A percentile compares a stretch with the other conserved stretches of the same genome.
Conservation (phyloP, 2,888 invertebrate genomes). For the Vesta saturnalis region DNA sequence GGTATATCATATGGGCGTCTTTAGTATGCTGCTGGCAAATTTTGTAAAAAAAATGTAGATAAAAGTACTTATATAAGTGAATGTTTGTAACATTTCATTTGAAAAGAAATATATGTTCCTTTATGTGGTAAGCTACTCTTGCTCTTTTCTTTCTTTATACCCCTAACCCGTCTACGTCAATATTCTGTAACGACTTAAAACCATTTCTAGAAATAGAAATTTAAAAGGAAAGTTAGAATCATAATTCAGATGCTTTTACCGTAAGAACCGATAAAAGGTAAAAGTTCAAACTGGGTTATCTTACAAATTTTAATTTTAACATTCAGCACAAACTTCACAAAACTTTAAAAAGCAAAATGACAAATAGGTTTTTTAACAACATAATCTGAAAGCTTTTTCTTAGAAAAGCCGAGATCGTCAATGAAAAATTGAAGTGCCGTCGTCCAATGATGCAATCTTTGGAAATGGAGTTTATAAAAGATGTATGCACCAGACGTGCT, state of each 20-base stretch:
- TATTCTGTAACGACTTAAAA: background rate
- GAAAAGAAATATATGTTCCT: background rate
- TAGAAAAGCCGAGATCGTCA: slow-evolving; percentile 24
- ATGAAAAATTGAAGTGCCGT: slow-evolving; percentile 32
- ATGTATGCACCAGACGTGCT: slow-evolving; percentile 24
- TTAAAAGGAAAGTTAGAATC: slow-evolving; percentile 10
- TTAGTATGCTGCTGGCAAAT: background rate
- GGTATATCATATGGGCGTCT: background rate
- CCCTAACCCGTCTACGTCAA: background rate
- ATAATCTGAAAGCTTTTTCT: slow-evolving; percentile 27
- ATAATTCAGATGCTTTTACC: slow-evolving; percentile 10
- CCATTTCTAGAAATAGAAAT: slow-evolving; percentile 8
- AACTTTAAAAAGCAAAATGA: slow-evolving; percentile 5
- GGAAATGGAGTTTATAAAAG: slow-evolving; percentile 35
- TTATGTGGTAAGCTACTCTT: background rate
- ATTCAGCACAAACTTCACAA: background rate
- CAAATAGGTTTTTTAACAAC: slow-evolving; percentile 2
- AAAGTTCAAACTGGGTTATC: background rate
- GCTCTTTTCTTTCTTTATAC: background rate
- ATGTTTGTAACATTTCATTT: background rate
- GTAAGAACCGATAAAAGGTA: background rate
- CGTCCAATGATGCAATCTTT: slow-evolving; percentile 30
- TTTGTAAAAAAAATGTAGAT: background rate
- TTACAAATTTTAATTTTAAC: slow-evolving; percentile 14
- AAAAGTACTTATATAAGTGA: too few species aligned